Evolutionary conservation across 2,797 vertebrate genomes (phyloP).

Genomic region (Eulemur coronatus): DNA sequence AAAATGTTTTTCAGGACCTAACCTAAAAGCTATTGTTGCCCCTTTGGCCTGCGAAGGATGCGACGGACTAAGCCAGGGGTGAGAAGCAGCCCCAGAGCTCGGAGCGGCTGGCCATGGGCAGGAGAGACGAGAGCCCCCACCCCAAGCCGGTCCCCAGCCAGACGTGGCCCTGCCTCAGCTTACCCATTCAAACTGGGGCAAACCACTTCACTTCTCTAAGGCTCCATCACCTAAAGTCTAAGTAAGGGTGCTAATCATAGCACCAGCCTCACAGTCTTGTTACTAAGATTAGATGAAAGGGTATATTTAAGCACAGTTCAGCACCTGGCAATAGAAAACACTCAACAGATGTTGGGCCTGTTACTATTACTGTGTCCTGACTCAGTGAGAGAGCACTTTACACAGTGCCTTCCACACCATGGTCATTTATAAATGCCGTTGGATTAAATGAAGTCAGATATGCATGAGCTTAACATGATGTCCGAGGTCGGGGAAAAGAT

Average conservation of each 20-base stretch:
- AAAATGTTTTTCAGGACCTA: background rate
- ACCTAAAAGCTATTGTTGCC: background rate
- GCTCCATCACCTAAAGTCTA: background rate
- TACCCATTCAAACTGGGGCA: background rate
- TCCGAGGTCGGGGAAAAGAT: background rate
- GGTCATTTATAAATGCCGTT: background rate
- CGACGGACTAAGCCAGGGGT: rapidly evolving
- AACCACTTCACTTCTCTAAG: background rate
- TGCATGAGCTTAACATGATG: rapidly evolving
- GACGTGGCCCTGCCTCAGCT: background rate
- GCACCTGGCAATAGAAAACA: background rate
- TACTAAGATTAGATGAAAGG: background rate
- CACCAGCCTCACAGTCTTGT: too few species aligned
- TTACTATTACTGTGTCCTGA: rapidly evolving
- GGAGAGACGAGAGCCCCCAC: too few species aligned
- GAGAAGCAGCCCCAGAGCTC: background rate
- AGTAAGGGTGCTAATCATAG: background rate
- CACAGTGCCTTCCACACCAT: background rate
- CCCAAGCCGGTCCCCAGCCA: too few species aligned
- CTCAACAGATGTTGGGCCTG: background rate
- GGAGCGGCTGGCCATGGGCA: rapidly evolving
- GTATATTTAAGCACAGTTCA: background rate
- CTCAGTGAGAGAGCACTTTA: background rate
- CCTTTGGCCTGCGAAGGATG: background rate
- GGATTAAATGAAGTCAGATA: too few species aligned